Evolutionary conservation across 35 echinoderm and acorn worm species (phyloP), one percentile per base, ranked within the genome.

Genomic region (Ophioderma brevispina): DNA sequence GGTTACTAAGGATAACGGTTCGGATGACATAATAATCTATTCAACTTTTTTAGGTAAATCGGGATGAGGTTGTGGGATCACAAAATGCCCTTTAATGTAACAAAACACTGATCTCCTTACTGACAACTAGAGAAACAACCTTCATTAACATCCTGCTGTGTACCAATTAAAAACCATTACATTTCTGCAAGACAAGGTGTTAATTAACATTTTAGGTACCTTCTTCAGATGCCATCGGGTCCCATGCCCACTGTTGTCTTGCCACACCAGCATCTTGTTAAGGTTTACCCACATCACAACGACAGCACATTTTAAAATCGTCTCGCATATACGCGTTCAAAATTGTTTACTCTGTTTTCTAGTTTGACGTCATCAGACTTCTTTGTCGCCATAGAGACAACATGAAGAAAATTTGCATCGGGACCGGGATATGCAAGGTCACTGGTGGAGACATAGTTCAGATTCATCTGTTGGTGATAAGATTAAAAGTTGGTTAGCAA

Each of bases 341-440:
- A 99, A 21, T 87, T 95, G 84, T 99, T 92, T 55, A 93, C 95
- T 36, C 81, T 85, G 63, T 90, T 99, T 75, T 99, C 94, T 52
- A 99, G 84, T 35, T 86, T 76, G 40, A 99, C 76, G 34, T 99
- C 97, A 63, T 99, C 97, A 31, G 97, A 95, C 84, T 99, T 99
- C 93, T 83, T 99, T 90, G 80, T 89, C 81, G 52, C 97, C 97
- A 87, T 99, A 99, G 90, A 99, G 91, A 89, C 97, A n/a, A 99
- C 64, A 99, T 87, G 64, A 39, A 95, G n/a, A 30, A 99, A 93
- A 41, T 99, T 95, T 5, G 97, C 97, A 55, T 99, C 97, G 8
- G 97, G 95, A 0, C 97, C 97, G 23, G 97, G 55, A 35, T 90
- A 82, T 0, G 87, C 35, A n/a, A 90, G 33, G 40, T 99, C 97